phyloP scores from a whole-genome alignment of 2,113 vertebrate genomes.

The Thermophis baileyi region DNA sequence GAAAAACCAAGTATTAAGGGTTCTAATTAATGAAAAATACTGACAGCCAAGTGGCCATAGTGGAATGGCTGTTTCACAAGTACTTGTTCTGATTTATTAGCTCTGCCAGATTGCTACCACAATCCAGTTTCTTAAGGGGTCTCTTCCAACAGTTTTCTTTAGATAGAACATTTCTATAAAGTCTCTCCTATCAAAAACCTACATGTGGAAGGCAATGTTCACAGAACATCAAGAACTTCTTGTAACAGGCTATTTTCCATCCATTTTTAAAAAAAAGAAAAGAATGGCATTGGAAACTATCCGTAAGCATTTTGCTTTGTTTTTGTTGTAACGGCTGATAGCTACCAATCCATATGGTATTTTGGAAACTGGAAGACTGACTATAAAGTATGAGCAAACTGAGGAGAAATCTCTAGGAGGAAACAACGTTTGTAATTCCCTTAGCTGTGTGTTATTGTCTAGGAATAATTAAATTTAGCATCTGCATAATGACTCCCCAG shows the following conservation, averaged over 20 bases:
- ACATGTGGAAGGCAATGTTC: not conserved
- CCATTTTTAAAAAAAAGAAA: not conserved
- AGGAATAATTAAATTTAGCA: not conserved
- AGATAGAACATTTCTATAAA: not conserved
- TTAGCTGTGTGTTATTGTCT: not conserved
- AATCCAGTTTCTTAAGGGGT: not conserved
- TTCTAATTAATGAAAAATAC: not conserved
- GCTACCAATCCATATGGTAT: not conserved
- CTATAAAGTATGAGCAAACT: not conserved
- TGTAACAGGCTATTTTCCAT: not conserved
- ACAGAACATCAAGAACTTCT: not conserved
- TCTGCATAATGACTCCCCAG: not conserved
- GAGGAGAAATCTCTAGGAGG: not conserved
- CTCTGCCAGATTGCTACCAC: not conserved
- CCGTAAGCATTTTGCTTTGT: not conserved
- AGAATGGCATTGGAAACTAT: not conserved
- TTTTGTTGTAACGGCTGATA: not conserved
- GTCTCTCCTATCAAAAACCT: not conserved
- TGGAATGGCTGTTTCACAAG: not conserved
- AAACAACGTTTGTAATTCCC: not conserved
- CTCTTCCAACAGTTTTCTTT: not conserved
- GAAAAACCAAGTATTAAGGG: not conserved
- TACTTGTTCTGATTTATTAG: not conserved
- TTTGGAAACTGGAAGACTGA: not conserved
- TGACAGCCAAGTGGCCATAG: not conserved